phyloP scores from a whole-genome alignment of 2,888 invertebrate genomes.

The Notocelia uddmanniana region DNA sequence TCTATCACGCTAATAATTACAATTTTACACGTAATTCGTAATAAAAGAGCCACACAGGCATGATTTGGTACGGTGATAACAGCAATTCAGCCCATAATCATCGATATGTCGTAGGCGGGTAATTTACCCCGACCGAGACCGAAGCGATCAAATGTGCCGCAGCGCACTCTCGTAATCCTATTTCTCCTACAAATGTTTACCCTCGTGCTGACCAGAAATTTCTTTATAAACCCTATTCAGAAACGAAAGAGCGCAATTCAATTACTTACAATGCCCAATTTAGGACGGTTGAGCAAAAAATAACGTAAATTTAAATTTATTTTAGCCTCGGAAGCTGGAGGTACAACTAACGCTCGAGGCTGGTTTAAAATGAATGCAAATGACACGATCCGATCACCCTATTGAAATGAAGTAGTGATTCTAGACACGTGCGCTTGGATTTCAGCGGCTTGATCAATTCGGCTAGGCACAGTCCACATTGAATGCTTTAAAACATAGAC shows the following conservation, averaged over 20 bases:
- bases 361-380: constrained; percentile 59
- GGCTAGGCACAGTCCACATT: constrained; percentile 56
- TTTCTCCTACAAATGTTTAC: constrained; percentile 58
- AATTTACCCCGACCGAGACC: constrained; percentile 9
- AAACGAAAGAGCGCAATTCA: constrained; percentile 44
- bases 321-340: background rate
- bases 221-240: constrained; percentile 50
- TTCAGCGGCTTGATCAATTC: constrained; percentile 67
- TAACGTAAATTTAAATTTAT: constrained; percentile 1
- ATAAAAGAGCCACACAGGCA: background rate
- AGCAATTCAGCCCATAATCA: constrained; percentile 5
- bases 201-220: constrained; percentile 53
- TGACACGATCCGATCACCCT: constrained; percentile 57
- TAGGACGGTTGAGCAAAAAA: constrained; percentile 10
- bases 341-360: constrained; percentile 8
- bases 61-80: background rate
- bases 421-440: constrained; percentile 72
- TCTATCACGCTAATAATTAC: constrained; percentile 1
- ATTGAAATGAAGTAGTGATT: constrained; percentile 59
- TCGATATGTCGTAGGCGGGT: background rate
- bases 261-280: constrained; percentile 16
- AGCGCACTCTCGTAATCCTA: constrained; percentile 51
- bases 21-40: background rate
- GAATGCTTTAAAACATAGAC: constrained; percentile 57
- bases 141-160: constrained; percentile 47